These are phyloP conservation scores for Montipora cactus DNA, from an alignment of 64 coral and sea anemone species.

Conservation along the genomic window DNA sequence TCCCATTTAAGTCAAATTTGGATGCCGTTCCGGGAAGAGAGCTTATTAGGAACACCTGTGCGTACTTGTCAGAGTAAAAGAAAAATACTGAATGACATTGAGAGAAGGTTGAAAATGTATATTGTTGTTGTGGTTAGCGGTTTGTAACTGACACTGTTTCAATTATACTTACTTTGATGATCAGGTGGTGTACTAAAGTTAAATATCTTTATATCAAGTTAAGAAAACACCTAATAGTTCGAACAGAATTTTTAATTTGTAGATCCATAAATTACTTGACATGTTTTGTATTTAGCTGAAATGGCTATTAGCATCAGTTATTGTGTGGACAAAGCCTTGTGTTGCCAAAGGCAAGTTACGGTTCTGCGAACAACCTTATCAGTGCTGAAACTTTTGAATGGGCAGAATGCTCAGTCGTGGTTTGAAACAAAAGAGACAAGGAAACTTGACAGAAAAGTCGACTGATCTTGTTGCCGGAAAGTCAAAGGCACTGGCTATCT, in stretches of 20 bases:
- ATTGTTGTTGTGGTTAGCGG: not conserved
- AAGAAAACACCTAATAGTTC: too few relatives aligned
- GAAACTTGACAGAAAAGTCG: not conserved
- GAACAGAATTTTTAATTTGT: too few relatives aligned
- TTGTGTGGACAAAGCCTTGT: not conserved
- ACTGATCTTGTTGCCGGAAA: too few relatives aligned
- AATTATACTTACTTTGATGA: not conserved
- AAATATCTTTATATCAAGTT: not conserved
- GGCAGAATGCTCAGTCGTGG: not conserved
- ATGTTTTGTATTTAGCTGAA: slow-evolving; percentile 11
- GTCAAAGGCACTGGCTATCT: too few relatives aligned
- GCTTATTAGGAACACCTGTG: not conserved
- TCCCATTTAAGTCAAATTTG: not conserved
- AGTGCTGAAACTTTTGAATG: not conserved
- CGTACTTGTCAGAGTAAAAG: not conserved
- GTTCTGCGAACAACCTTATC: not conserved
- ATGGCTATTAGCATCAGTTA: slow-evolving; percentile 8
- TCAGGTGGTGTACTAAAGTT: not conserved
- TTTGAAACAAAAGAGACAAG: not conserved
- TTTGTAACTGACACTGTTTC: not conserved
- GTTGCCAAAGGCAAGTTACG: not conserved
- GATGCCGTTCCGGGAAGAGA: not conserved
- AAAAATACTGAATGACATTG: not conserved
- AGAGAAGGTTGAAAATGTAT: not conserved
- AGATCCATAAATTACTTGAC: not conserved